Conservation (phyloP, 2,797 vertebrate genomes). For the Threskiornis aethiopicus region DNA sequence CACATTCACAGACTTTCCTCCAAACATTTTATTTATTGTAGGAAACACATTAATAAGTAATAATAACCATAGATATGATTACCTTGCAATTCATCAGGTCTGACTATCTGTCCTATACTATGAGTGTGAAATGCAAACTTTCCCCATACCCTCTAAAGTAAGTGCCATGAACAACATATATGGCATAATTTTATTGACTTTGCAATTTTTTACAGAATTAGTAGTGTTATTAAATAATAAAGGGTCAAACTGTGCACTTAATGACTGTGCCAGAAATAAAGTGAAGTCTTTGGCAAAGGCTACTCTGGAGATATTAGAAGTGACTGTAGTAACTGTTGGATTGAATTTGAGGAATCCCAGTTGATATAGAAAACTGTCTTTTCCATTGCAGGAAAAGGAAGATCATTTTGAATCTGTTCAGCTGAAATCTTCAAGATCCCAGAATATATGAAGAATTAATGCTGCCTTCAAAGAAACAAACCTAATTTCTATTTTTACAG, state of each 20-base stretch:
- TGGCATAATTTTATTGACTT: neutral
- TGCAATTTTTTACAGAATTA: neutral
- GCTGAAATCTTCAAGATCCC: slow-evolving; percentile 88
- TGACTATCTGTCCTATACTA: neutral
- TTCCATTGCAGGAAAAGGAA: slow-evolving; percentile 84
- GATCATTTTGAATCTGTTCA: slow-evolving; percentile 93
- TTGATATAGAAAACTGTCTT: slow-evolving; percentile 31
- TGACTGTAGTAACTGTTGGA: neutral
- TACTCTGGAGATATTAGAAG: neutral
- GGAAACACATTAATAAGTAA: neutral
- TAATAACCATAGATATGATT: neutral
- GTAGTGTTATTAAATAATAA: neutral
- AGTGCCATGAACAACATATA: neutral
- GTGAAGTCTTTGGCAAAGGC: neutral
- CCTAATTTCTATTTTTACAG: slow-evolving; percentile 70
- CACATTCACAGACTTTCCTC: neutral
- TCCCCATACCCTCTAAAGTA: neutral
- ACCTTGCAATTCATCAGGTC: neutral
- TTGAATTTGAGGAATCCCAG: neutral
- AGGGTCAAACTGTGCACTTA: neutral
- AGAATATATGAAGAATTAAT: slow-evolving; percentile 80
- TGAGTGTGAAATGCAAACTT: neutral
- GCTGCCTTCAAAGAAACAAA: slow-evolving; percentile 70
- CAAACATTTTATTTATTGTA: neutral
- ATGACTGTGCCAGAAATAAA: neutral